Percentiles rank a stretch among this genome's conserved stretches.
Conservation (phyloP, 1,140 invertebrate genomes). For the Scaptomyza montana region DNA sequence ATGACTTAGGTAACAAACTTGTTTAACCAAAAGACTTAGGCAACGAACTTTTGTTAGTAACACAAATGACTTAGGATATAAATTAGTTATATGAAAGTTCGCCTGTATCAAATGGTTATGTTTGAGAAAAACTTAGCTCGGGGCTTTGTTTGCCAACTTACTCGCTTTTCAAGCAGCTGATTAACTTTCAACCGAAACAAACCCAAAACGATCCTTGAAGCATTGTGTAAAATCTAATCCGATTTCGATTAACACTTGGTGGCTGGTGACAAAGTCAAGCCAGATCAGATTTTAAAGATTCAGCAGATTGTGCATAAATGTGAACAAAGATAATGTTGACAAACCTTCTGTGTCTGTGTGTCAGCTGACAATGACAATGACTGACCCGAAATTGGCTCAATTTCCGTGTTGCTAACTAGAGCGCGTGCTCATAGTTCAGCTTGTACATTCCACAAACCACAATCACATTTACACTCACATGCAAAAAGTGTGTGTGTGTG, state of each 20-base stretch:
- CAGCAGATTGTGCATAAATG: neutral
- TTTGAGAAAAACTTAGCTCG: too few species aligned
- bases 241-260: conserved; percentile 26
- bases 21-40: conserved; percentile 14
- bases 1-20: conserved; percentile 36
- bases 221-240: neutral
- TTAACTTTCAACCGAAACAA: neutral
- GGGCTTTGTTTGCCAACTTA: neutral
- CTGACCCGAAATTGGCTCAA: conserved; percentile 62
- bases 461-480: neutral
- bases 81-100: too few species aligned
- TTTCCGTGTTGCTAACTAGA: conserved; percentile 62
- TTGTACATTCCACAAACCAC: neutral
- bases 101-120: too few species aligned
- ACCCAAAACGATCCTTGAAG: conserved; percentile 4
- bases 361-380: conserved; percentile 8
- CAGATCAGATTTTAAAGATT: conserved; percentile 13
- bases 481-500: too few species aligned
- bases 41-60: neutral
- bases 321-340: conserved; percentile 45
- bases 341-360: conserved; percentile 22
- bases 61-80: too few species aligned
- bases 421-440: conserved; percentile 30
- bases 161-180: neutral
- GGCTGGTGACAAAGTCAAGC: conserved; percentile 33